Evolutionary conservation across 2,888 invertebrate genomes (phyloP), one percentile per base, ranked within the genome.

Genomic region (Torymus aiolomorphi): DNA sequence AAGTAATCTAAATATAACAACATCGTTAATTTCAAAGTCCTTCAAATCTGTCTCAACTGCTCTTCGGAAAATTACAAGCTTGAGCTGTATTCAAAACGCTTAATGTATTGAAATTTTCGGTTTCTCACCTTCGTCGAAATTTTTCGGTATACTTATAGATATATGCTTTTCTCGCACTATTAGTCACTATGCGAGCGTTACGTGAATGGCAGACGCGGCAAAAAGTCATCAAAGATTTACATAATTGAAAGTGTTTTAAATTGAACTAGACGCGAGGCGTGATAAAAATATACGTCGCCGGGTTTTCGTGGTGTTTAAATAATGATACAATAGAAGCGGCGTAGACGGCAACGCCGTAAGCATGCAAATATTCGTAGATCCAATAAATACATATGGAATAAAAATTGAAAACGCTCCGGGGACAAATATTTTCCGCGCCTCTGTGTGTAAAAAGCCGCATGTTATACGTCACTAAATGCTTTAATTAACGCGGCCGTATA

Each of bases 1-100:
- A 73, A 77, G 13, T 77, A 77, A 71, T 71, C 71, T 72, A 78
- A 67, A 67, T 67, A 72, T 66, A 78, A 57, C 18, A 72, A 63
- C 51, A 66, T 54, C 66, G 12, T 67, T 66, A 66, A 54, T 12
- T 70, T 71, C 49, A 24, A 16, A 77, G 63, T 71, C 51, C 65
- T 71, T 71, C 51, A 18, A 71, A 57, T 63, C 14, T 65, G 59
- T 71, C 31, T 71, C 54, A 18, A 51, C 63, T 56, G 20, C 13
- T 63, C 31, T 65, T 63, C 54, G 20, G 63, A 70, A 70, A 70
- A 67, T 42, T 70, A 70, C 69, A 42, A 18, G 16, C 31, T 57
- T 5, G 13, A 24, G 57, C 31, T 31, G 31, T 8, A 42, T 67
- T 31, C 59, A 20, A 69, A 54, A 54, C 31, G 31, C 18, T 75